Evolutionary conservation across 1,140 invertebrate genomes (phyloP).

Genomic region (Melitaea cinxia): DNA sequence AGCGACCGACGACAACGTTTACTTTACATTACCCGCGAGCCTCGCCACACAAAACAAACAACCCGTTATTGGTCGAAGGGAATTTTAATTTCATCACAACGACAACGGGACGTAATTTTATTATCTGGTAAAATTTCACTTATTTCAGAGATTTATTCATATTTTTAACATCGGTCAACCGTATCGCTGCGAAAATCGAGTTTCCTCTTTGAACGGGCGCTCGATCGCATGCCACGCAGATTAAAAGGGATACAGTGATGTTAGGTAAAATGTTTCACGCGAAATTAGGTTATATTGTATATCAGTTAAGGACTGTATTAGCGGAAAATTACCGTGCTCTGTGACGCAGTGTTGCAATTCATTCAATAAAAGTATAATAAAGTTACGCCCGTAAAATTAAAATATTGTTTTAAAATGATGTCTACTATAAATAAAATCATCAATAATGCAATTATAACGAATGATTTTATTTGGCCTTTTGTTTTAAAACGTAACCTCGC

Average conservation of each 20-base stretch:
- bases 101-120: conserved; percentile 24
- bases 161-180: conserved; percentile 15
- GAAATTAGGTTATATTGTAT: not conserved
- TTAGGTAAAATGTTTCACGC: conserved; percentile 3
- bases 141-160: conserved; percentile 24
- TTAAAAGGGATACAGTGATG: not conserved
- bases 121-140: conserved; percentile 10
- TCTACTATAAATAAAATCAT: not conserved
- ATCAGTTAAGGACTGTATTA: not conserved
- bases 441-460: not conserved
- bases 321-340: not conserved
- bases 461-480: not conserved
- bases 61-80: conserved; percentile 12
- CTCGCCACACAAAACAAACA: conserved; percentile 9
- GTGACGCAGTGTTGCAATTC: not conserved
- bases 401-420: conserved; percentile 3
- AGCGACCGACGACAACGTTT: conserved; percentile 1
- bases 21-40: conserved; percentile 7
- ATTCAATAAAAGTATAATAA: conserved; percentile 9
- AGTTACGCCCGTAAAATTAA: not conserved
- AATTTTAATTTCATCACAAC: conserved; percentile 24
- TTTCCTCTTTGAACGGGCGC: conserved; percentile 6
- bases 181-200: conserved; percentile 9
- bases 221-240: conserved; percentile 2
- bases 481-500: not conserved